Percentiles rank a stretch among this genome's conserved stretches.
Conservation (phyloP, 2,888 invertebrate genomes). For the Drosophila leonis region DNA sequence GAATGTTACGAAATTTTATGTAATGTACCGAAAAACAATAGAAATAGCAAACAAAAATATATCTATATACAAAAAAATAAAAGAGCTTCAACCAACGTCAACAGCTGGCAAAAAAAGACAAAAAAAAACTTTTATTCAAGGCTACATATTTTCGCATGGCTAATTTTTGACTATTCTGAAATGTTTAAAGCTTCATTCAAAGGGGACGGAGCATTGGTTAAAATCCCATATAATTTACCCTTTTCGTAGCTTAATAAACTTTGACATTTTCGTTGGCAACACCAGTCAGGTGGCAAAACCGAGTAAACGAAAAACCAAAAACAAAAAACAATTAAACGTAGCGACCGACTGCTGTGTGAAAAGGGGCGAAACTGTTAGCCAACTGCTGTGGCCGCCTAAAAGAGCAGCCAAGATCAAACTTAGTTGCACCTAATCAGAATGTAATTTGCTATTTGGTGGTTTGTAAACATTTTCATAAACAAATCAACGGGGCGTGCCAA, state of each 20-base stretch:
- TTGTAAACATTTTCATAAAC: slow-evolving; percentile 58
- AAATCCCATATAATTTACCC: slow-evolving; percentile 52
- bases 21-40: slow-evolving; percentile 73
- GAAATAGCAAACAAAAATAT: slow-evolving; percentile 4
- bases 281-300: slow-evolving; percentile 45
- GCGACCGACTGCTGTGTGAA: background rate
- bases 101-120: slow-evolving; percentile 29
- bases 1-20: slow-evolving; percentile 80
- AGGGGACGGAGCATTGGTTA: slow-evolving; percentile 22
- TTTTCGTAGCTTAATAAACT: slow-evolving; percentile 52
- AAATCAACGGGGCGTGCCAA: slow-evolving; percentile 35
- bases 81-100: slow-evolving; percentile 30
- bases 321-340: slow-evolving; percentile 26
- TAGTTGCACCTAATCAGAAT: slow-evolving; percentile 59
- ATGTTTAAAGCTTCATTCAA: background rate
- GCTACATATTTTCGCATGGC: slow-evolving; percentile 54
- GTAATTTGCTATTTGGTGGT: slow-evolving; percentile 40
- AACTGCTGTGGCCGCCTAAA: background rate
- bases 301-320: slow-evolving; percentile 6
- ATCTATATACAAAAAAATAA: background rate
- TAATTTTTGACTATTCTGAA: slow-evolving; percentile 53
- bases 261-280: slow-evolving; percentile 40
- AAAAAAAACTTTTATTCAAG: slow-evolving; percentile 61
- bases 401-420: slow-evolving; percentile 46
- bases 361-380: background rate